These are phyloP conservation scores for Zoanthus sansibaricus DNA, from an alignment of 92 coral and sea anemone genomes.

Conservation along the genomic window DNA sequence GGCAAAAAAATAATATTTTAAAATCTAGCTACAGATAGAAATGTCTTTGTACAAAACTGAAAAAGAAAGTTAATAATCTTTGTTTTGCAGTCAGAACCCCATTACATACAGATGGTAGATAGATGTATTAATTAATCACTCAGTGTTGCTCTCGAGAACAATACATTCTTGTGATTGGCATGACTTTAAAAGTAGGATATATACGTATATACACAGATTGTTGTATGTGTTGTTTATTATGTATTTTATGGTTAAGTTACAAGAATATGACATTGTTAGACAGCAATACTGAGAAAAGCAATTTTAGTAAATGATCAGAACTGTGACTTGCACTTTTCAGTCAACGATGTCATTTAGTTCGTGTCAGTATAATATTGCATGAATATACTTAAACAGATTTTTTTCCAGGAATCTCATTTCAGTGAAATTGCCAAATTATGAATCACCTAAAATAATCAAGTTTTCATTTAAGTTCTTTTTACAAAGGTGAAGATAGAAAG, in stretches of 20 bases:
- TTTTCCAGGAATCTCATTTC: not conserved
- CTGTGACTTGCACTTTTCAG: slow-evolving; percentile 36
- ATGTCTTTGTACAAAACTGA: slow-evolving; percentile 9
- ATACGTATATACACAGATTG: not conserved
- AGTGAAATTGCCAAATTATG: not conserved
- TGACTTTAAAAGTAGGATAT: too few species aligned
- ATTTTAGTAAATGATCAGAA: slow-evolving; percentile 14
- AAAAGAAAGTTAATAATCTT: not conserved
- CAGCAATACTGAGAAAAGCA: not conserved
- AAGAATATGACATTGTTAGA: not conserved
- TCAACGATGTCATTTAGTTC: slow-evolving; percentile 16
- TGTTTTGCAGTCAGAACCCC: not conserved
- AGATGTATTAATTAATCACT: not conserved
- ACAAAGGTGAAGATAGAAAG: not conserved
- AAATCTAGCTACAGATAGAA: not conserved
- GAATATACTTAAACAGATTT: not conserved
- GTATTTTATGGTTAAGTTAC: not conserved
- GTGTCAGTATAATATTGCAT: not conserved
- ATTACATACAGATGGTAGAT: not conserved
- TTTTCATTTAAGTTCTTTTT: not conserved
- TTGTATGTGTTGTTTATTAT: not conserved
- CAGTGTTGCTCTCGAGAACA: not conserved
- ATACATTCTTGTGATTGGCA: too few species aligned
- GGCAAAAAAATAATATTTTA: not conserved
- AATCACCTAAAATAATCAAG: not conserved